Conservation (phyloP, 2,888 invertebrate genomes). For the Macroteleia sp. region DNA sequence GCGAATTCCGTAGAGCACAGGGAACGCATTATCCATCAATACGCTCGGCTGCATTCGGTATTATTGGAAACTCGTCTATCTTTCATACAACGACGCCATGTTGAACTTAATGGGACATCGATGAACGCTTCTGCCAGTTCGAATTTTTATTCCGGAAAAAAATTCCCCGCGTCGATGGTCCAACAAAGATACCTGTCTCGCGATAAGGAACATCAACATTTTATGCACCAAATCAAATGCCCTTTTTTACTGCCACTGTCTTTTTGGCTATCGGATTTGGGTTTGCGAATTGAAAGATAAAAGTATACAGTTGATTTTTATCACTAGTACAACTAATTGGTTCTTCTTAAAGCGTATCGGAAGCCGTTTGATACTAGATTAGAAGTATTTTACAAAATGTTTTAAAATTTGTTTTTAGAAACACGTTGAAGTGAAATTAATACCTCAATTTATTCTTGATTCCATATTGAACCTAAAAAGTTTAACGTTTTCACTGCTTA, state of each 20-base stretch:
- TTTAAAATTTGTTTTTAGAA: no score
- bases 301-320: no score
- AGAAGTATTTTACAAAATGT: no score
- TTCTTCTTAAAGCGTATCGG: no score
- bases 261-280: not conserved
- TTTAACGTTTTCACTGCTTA: no score
- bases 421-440: no score
- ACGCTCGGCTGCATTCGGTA: slow-evolving; percentile 75
- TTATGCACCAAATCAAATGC: not conserved
- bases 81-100: slow-evolving; percentile 57
- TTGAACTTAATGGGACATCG: slow-evolving; percentile 59
- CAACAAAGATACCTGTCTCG: slow-evolving; percentile 12
- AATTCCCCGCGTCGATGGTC: slow-evolving; percentile 26
- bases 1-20: slow-evolving; percentile 69
- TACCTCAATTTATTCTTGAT: no score
- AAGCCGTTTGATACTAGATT: no score
- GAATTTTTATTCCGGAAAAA: slow-evolving; percentile 48
- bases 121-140: slow-evolving; percentile 50
- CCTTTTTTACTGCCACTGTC: not conserved
- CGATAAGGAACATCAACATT: slow-evolving; percentile 26
- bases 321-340: no score
- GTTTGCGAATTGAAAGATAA: slow-evolving; percentile 2
- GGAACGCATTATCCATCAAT: slow-evolving; percentile 77
- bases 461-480: no score
- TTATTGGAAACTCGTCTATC: slow-evolving; percentile 78